phyloP scores from a whole-genome alignment of 2,797 vertebrate species.

The Allobates femoralis region DNA sequence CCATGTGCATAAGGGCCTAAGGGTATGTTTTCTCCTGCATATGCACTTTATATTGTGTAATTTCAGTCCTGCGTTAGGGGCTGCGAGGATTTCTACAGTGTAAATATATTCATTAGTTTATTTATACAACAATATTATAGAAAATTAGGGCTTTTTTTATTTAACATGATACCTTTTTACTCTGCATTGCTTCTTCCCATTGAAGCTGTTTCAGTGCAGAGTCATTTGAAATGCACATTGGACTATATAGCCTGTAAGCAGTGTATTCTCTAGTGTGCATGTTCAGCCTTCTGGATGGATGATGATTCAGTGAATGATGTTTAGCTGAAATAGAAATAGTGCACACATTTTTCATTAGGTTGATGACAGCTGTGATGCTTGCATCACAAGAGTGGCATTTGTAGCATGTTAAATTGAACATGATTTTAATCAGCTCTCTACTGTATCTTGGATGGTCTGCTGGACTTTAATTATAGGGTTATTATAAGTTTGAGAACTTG shows the following conservation, averaged over 20 bases:
- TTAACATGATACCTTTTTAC: neutral
- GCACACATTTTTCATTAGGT: constrained; percentile 42
- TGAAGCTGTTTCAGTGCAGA: neutral
- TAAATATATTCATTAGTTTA: neutral
- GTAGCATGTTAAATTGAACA: constrained; percentile 32
- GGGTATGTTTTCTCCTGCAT: neutral
- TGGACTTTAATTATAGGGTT: neutral
- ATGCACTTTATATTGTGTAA: neutral
- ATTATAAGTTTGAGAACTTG: neutral
- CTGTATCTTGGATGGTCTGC: constrained; percentile 1
- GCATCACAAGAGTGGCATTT: constrained; percentile 26
- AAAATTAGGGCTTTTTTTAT: neutral
- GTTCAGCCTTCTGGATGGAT: constrained; percentile 48
- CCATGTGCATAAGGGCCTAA: neutral
- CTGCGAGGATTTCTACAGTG: neutral
- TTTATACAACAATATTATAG: neutral
- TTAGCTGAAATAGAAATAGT: constrained; percentile 41
- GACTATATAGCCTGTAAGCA: constrained; percentile 20
- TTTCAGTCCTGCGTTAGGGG: neutral
- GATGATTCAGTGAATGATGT: constrained; percentile 48
- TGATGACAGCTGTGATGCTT: constrained; percentile 41
- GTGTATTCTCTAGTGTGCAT: constrained; percentile 35
- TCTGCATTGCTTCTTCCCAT: neutral
- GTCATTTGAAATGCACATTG: constrained; percentile 25
- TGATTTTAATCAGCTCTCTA: neutral